Evolutionary conservation across 2,797 vertebrate genomes (phyloP), one percentile per base, ranked within the genome.

Genomic region (Microctenopoma steveboyesi): DNA sequence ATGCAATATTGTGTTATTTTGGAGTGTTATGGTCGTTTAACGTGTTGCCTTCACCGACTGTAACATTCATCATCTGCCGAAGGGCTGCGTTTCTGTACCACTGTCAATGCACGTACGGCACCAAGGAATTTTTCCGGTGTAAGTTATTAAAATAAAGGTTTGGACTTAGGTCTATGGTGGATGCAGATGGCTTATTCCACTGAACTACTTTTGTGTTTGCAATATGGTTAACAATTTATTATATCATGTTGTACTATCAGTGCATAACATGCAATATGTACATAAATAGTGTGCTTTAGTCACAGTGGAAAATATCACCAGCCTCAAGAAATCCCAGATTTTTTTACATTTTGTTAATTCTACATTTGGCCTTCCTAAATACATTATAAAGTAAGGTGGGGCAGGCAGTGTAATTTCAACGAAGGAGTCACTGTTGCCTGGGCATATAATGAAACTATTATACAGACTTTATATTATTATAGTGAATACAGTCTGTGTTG

Each of bases 61-160:
- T 73, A 66, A 82, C 68, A 76, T 87, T 87, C 88, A 87, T 90
- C 89, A 87, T 86, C 74, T 54, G 42, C 49, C 18, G 69, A 86
- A 85, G 85, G 81, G 80, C 78, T 87, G 83, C 79, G 83, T 88
- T 87, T 85, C 69, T 68, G 58, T 72, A 48, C 66, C 67, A 50
- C 9, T 1, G 74, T 86, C 60, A 83, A 79, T 7, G 0, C 0
- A 1, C 11, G 55, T 30, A 7, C 0, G 33, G 7, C 9, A 2
- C 25, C 30, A 2, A 7, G 0, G 0, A 3, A 0, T 0, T 73
- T 47, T 86, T 90, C 90, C 89, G 84, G 55, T 89, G 39, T 13
- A 4, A 9, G 1, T 0, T 8, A 1, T 2, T 1, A 73, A 69
- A 61, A 80, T 76, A 81, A 85, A 81, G 65, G 45, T 5, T 8